Base-by-base conservation (phyloP, 2,888 invertebrate genomes). In the Drosophila phalerata region DNA sequence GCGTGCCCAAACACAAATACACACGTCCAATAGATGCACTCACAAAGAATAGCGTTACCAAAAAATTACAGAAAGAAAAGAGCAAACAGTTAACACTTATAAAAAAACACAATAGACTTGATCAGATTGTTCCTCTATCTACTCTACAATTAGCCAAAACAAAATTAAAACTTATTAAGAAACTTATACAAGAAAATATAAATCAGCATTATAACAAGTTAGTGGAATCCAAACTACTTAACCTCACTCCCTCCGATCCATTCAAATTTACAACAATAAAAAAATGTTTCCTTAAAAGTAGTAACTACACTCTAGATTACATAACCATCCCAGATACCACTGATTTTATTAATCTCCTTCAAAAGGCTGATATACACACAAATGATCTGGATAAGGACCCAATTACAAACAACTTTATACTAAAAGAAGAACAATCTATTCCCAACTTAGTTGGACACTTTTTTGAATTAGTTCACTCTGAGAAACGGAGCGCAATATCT, bases 1-100 rank as follows among this genome's bases (percentile, higher is more conserved):
- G n/a, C 37, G 37, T 37, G 37, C 37, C 37, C 37, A n/a, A 37
- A 37, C 37, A n/a, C 37, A 37, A 37, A 37, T n/a, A 37, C 37
- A 37, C 37, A n/a, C 37, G 37, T n/a, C 6, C n/a, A 37, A 37
- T n/a, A n/a, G 37, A 37, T 37, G n/a, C 37, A n/a, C n/a, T 37
- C 37, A 34, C 34, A 34, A 34, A 13, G 34, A 34, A 34, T 34
- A 37, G n/a, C 37, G 1, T n/a, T n/a, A 37, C n/a, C 37, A 34
- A 37, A 37, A 37, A 37, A n/a, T n/a, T 37, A 5, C 37, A 37
- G n/a, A 37, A 34, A 42, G 19, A 42, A 42, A 42, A 42, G 11
- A 19, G 10, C 15, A 42, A 42, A 42, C 5, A 19, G 42, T 42
- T 42, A 42, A 37, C 37, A 37, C 37, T 37, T 37, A 37, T 37